Evolutionary conservation across 2,797 vertebrate species (phyloP).

Genomic region (Coccyzus lansbergi): DNA sequence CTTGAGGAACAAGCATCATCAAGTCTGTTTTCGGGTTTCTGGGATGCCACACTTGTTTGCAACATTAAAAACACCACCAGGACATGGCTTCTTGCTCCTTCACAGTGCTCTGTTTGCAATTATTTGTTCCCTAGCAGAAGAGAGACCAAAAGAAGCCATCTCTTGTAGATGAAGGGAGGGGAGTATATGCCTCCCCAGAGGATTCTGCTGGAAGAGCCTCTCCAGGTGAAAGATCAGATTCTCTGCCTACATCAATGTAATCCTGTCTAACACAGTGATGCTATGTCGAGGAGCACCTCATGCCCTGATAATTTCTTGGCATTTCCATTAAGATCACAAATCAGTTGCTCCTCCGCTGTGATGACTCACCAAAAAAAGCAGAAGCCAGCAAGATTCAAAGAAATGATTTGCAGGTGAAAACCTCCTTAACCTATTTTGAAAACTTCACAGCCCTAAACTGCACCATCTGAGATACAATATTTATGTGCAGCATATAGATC

Average conservation of each 20-base stretch:
- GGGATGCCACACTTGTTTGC: neutral
- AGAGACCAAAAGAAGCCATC: neutral
- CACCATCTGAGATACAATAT: neutral
- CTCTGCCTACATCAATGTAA: fast-evolving
- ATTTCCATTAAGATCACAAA: neutral
- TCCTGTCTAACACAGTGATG: neutral
- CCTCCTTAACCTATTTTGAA: neutral
- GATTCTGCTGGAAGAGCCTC: neutral
- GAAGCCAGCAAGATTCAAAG: neutral
- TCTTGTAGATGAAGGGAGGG: neutral
- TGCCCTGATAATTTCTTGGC: neutral
- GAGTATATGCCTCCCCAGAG: fast-evolving
- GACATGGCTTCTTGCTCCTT: neutral
- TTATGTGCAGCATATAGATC: neutral
- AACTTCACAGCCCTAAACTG: neutral
- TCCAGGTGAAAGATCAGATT: neutral
- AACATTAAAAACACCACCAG: neutral
- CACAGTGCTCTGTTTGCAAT: neutral
- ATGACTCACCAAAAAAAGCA: neutral
- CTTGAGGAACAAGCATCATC: too few relatives aligned
- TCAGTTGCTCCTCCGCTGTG: neutral
- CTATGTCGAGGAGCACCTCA: fast-evolving
- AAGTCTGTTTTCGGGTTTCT: neutral
- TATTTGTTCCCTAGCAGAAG: neutral
- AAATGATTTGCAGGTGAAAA: neutral